Evolutionary conservation across 2,888 invertebrate species (phyloP).

Genomic region (Idaea straminata): DNA sequence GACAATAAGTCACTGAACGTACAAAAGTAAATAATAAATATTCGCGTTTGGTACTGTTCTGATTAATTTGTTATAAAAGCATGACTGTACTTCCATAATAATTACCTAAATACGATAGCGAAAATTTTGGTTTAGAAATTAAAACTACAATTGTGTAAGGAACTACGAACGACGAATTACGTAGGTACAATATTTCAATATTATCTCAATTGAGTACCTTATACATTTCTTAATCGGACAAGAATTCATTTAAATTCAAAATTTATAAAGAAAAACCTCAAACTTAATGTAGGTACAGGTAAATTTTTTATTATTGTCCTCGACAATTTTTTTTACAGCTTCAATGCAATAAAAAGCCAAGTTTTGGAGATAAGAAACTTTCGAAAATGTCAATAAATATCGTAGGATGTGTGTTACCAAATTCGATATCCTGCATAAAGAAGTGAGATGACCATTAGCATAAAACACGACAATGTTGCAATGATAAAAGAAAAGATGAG

Average conservation of each 20-base stretch:
- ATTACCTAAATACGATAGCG: no score
- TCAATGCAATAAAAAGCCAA: background rate
- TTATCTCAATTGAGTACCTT: no score
- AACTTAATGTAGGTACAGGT: background rate
- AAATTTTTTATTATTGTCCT: background rate
- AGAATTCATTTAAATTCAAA: no score
- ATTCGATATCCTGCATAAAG: slow-evolving; percentile 7
- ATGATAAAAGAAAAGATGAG: background rate
- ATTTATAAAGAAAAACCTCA: background rate
- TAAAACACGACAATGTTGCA: slow-evolving; percentile 14
- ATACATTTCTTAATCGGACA: no score
- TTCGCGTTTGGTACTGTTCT: background rate
- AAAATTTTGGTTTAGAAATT: no score
- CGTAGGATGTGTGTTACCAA: slow-evolving; percentile 10
- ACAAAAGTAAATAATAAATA: background rate
- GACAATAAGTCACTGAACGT: background rate
- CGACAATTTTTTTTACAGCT: background rate
- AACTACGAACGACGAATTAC: no score
- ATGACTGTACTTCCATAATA: background rate
- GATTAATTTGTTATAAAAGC: background rate
- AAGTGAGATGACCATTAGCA: background rate
- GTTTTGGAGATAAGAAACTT: slow-evolving; percentile 13
- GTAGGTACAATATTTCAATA: no score
- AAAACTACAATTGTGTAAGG: no score
- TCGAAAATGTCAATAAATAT: slow-evolving; percentile 13